Evolutionary conservation across 2,888 invertebrate species (phyloP), one percentile per base, ranked within the genome.

Genomic region (Hirtodrosophila cameraria): DNA sequence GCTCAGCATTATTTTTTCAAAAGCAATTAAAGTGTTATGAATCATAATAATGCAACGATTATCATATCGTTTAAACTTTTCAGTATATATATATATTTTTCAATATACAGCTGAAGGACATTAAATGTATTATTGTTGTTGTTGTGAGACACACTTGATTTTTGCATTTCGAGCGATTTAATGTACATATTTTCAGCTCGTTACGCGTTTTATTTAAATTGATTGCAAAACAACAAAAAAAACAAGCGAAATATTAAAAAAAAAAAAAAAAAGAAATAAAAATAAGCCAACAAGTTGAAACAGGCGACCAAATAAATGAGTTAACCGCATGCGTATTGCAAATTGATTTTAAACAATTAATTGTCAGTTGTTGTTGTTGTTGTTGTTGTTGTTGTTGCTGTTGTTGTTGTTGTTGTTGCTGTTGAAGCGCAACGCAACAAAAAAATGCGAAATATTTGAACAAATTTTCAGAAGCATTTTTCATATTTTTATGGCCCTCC

Each of bases 291-390:
- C 38, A 57, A 59, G 52, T 48, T 50, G 62, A 46, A n/a, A 35
- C 35, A 48, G 52, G 38, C 54, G 43, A 42, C 13, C 53, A 46
- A 64, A 66, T 55, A 78, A 78, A 73, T 59, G 60, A 75, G 70
- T 75, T 73, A 75, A 78, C 77, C 73, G 38, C 75, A 68, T 63
- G 39, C 67, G 53, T 65, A 67, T 63, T 67, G 54, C 36, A 78
- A 78, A 77, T 77, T 77, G 77, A 77, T 77, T 77, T 77, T 78
- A 61, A 78, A 78, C 70, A 75, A 78, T 77, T 67, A 75, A 75
- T 63, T 69, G 69, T 67, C 62, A 62, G 61, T 59, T 61, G 53
- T 54, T 41, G n/a, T 12, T 36, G 42, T 35, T 33, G 30, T 12
- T 30, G 15, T 46, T 50, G 35, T 61, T 36, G 16, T 23, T 39